Base-by-base conservation (phyloP, 2,888 invertebrate genomes). In the Plebejus melissa region DNA sequence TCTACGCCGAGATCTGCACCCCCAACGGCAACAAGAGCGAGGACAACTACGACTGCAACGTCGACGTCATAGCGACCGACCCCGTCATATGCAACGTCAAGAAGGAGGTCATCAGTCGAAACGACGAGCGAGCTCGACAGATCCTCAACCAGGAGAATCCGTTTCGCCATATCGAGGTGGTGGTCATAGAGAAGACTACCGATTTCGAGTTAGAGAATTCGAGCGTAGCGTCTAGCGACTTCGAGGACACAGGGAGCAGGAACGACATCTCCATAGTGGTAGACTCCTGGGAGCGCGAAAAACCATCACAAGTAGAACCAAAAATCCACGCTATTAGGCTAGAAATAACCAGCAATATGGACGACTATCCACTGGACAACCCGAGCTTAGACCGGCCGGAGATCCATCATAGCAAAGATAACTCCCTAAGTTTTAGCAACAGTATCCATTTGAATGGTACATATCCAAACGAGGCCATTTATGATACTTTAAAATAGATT, bases 1-100 rank as follows among this genome's bases (percentile, higher is more conserved):
- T 96, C 81, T 96, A 96, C 83, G 96, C 96, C 74, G 96, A 96
- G 87, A 96, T 96, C 77, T 96, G 96, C 79, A 83, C 90, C 69
- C 90, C 94, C 1, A 89, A 88, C 74, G 86, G 84, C 2, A 86
- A 86, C 77, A 92, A 90, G 82, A 80, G 81, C 74, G 93, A 93
- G 28, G 93, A 93, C 79, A 84, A 80, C 36, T 93, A 93, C 74
- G 93, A 93, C 74, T 90, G 85, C 76, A 91, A 88, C 76, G 86
- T 90, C 76, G 94, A 94, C 75, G 85, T 94, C 0, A 80, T 93
- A 79, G 93, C 93, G 11, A 93, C 87, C 6, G 93, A 93, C 75
- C 93, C 93, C 75, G 90, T 93, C 65, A 93, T 93, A 80, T 93
- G 93, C 79, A 93, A 93, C 79, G 93, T 93, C 57, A 94, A 94